phyloP scores from a whole-genome alignment of 2,888 invertebrate genomes.

The Cylloceria caligata region DNA sequence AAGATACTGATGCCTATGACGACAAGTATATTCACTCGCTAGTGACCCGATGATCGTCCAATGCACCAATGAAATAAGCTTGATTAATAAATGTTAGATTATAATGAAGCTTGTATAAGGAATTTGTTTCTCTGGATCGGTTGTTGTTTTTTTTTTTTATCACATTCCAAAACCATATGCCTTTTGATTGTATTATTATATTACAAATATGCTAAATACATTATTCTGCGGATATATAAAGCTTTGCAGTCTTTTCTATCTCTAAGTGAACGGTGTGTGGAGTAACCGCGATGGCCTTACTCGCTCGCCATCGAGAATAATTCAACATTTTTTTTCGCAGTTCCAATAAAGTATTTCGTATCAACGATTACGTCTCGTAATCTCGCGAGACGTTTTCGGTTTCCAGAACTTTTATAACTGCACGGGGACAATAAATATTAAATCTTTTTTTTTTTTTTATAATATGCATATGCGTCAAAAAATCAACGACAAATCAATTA shows the following conservation, averaged over 20 bases:
- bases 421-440: constrained; percentile 75
- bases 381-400: constrained; percentile 3
- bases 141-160: constrained; percentile 5
- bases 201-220: constrained; percentile 67
- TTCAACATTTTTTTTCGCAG: constrained; percentile 49
- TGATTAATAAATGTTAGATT: neutral
- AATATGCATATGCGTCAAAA: constrained; percentile 73
- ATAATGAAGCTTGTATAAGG: neutral
- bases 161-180: constrained; percentile 55
- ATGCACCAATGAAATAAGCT: neutral
- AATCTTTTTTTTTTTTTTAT: constrained; percentile 76
- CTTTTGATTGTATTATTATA: constrained; percentile 65
- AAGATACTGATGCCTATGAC: constrained; percentile 77
- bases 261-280: constrained; percentile 46
- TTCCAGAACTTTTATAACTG: constrained; percentile 60
- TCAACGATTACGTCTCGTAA: constrained; percentile 2
- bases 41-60: constrained; percentile 19
- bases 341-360: constrained; percentile 27
- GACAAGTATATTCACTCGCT: constrained; percentile 63
- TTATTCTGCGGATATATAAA: constrained; percentile 64
- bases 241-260: constrained; percentile 62
- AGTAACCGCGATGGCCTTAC: constrained; percentile 7
- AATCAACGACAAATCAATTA: constrained; percentile 73
- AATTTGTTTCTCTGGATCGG: neutral
- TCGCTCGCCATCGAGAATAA: constrained; percentile 40